These are phyloP conservation scores for Helobdella robusta DNA, from an alignment of 2,888 invertebrate genomes.

Conservation along the genomic window DNA sequence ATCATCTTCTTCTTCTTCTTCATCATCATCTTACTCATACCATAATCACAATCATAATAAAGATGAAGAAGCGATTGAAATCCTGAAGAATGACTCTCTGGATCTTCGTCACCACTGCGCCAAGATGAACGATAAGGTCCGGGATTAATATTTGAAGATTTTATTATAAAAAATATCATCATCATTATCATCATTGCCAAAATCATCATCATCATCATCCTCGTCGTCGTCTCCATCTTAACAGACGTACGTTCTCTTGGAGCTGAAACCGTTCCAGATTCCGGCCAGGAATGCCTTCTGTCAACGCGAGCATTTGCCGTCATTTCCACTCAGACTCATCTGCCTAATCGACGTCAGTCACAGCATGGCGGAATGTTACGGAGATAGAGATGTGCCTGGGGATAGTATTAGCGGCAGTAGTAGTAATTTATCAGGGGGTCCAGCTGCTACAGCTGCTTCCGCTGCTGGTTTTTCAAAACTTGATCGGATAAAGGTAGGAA, in stretches of 20 bases:
- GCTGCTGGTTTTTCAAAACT: too few relatives aligned
- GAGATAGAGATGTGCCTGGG: too few relatives aligned
- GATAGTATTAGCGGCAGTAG: too few relatives aligned
- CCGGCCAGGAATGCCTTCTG: constrained; percentile 24
- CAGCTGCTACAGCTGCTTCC: too few relatives aligned
- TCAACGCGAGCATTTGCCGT: constrained; percentile 27
- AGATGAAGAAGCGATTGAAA: background rate
- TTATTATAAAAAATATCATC: background rate
- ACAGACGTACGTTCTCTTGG: constrained; percentile 39
- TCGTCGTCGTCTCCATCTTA: background rate
- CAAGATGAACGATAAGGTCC: constrained; percentile 3
- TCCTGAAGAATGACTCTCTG: constrained; percentile 2
- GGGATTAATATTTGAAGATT: background rate
- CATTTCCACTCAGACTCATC: constrained; percentile 39
- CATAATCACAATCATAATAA: background rate
- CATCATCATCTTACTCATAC: constrained; percentile 13
- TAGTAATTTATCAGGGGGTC: too few relatives aligned
- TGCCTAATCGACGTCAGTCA: constrained; percentile 44
- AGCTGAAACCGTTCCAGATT: constrained; percentile 37
- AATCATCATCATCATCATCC: background rate
- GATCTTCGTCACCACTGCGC: background rate
- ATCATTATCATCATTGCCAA: background rate
- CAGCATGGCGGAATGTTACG: constrained; percentile 40
- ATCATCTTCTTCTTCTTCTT: constrained; percentile 23
- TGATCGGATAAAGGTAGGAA: background rate